phyloP scores from a whole-genome alignment of 2,797 vertebrate species.

The Setipinna tenuifilis region DNA sequence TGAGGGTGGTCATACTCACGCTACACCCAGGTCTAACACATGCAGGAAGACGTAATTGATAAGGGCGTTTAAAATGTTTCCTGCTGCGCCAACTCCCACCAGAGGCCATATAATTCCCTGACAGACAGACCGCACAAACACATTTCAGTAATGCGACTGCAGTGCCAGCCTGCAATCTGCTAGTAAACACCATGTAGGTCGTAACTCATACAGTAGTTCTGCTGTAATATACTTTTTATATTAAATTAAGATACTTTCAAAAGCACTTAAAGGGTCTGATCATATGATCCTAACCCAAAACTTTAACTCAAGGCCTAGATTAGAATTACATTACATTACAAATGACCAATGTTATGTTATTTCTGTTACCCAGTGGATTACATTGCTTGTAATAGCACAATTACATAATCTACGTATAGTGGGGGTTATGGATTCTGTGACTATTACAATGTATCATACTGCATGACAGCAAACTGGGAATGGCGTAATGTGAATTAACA shows the following conservation, averaged over 20 bases:
- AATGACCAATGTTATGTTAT: too few relatives aligned
- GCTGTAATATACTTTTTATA: too few relatives aligned
- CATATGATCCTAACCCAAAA: too few relatives aligned
- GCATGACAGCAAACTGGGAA: too few relatives aligned
- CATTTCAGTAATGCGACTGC: not conserved
- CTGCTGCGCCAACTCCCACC: constrained; percentile 79
- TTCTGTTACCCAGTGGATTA: too few relatives aligned
- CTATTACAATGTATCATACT: too few relatives aligned
- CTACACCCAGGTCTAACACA: constrained; percentile 81
- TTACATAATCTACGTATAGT: not conserved
- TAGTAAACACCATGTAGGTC: not conserved
- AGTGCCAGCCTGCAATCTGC: not conserved
- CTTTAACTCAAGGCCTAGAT: not conserved
- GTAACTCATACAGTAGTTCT: not conserved
- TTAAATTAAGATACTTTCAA: too few relatives aligned
- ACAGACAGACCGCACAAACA: constrained; percentile 41
- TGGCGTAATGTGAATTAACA: too few relatives aligned
- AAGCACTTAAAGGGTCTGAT: too few relatives aligned
- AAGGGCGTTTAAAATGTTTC: constrained; percentile 83
- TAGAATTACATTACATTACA: not conserved
- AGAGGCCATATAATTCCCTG: constrained; percentile 87
- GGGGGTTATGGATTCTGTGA: too few relatives aligned
- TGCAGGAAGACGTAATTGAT: constrained; percentile 87
- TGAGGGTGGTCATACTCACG: constrained; percentile 77
- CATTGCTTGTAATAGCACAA: not conserved